Evolutionary conservation across 2,888 invertebrate genomes (phyloP), one percentile per base, ranked within the genome.

Genomic region (Drosophila algonquin): DNA sequence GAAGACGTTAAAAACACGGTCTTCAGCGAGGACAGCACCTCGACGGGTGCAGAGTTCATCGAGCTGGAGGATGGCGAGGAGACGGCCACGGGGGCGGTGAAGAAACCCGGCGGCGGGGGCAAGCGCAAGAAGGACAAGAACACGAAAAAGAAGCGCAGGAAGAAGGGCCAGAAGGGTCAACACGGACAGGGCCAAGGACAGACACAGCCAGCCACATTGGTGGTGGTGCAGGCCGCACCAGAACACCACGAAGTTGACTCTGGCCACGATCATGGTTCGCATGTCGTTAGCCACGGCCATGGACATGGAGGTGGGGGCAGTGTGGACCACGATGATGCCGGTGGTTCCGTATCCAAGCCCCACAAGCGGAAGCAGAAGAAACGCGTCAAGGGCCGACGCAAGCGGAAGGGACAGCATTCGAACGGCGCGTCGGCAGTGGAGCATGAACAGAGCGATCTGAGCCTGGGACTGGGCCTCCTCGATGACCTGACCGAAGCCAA

Each of bases 331-430:
- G 80, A 79, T 14, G 73, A 76, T 52, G 83, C 83, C 5, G 81
- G 76, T 9, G 70, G 73, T 21, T 79, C 83, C 6, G 77, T 79
- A 40, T 83, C 81, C 21, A 87, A 78, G 18, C 87, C 90, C 1
- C 48, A 70, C 48, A 90, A 89, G 72, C 79, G 87, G 27, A 91
- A 91, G 72, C 76, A 81, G 12, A 91, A 91, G 73, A 89, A 69
- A 12, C 69, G 88, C 46, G 57, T 64, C 53, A 73, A 73, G 48
- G 89, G 79, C 68, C 91, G 85, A 72, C 87, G 87, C 64, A 90
- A 88, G 81, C 87, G 82, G 71, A 90, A 91, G 79, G 74, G 78
- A 54, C 90, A 90, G 44, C 82, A 83, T 0, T 44, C 75, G 1
- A 63, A n/a, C 40, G 7, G 40, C n/a, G 63, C 74, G 1, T 64